Conservation (phyloP, 2,888 invertebrate genomes). For the Drosophila peninsularis region DNA sequence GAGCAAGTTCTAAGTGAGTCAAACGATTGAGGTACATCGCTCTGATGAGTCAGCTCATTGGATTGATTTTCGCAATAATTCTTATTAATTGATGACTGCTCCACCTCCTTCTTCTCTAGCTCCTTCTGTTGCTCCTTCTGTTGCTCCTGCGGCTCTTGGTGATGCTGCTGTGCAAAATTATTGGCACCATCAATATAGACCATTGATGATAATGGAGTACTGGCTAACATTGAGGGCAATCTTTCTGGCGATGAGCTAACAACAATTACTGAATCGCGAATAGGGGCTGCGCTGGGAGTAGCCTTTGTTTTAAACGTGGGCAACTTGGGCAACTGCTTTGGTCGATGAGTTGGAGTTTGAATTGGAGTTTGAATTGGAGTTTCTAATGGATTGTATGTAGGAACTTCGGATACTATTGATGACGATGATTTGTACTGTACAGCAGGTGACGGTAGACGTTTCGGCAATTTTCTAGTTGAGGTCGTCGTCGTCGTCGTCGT, state of each 20-base stretch:
- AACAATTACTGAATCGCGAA: conserved; percentile 17
- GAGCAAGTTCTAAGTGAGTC: conserved; percentile 27
- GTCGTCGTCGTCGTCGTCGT: conserved; percentile 14
- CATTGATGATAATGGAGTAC: not conserved
- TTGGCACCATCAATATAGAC: conserved; percentile 11
- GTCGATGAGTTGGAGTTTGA: conserved; percentile 29
- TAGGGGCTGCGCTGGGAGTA: conserved; percentile 21
- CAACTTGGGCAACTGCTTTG: conserved; percentile 78
- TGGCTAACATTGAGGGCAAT: not conserved
- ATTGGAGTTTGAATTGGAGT: conserved; percentile 15
- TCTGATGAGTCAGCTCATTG: not conserved
- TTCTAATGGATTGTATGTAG: conserved; percentile 3
- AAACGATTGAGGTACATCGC: not conserved
- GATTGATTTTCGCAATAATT: not conserved
- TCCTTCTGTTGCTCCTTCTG: not conserved
- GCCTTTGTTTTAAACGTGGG: conserved; percentile 45
- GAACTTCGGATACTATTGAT: conserved; percentile 9
- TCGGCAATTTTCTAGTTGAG: conserved; percentile 78
- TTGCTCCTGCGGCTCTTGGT: not conserved
- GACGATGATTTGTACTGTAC: conserved; percentile 41
- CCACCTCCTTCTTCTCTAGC: not conserved
- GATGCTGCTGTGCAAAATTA: not conserved
- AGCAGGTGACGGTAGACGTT: conserved; percentile 70
- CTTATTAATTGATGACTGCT: conserved; percentile 14
- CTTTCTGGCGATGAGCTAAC: conserved; percentile 20